Evolutionary conservation across 2,113 vertebrate species (phyloP), one percentile per base, ranked within the genome.

Genomic region (Hylia prasina): DNA sequence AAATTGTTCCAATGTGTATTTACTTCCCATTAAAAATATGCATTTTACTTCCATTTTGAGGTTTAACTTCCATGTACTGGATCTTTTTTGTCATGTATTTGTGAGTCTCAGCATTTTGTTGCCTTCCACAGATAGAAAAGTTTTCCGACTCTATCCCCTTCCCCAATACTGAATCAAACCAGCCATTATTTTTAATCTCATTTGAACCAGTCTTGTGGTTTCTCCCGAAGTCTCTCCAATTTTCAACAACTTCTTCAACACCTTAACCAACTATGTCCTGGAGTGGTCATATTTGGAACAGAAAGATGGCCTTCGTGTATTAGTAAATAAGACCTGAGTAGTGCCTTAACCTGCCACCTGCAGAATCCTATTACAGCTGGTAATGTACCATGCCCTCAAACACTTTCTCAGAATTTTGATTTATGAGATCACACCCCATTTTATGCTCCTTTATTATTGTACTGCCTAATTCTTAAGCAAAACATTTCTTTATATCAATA

Each of bases 141-240:
- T 78, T 73, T 90, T 77, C 40, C 0, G 0, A 21, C 13, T n/a
- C 19, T 6, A 14, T 5, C 0, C 11, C 1, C 9, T 9, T 12
- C 10, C 5, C 1, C 0, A 60, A 6, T 9, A 72, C 25, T 71
- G 19, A 86, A 69, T 20, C 17, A 79, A 81, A 54, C 6, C 1
- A 2, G 18, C 3, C 17, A 28, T 47, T 58, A 50, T 27, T 73
- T 73, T 83, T 64, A 42, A 12, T 56, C 47, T 66, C 10, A 69
- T 58, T 14, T 81, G 42, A 93, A 31, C 12, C 51, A 53, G 21
- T 58, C 28, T 72, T 70, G 18, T 28, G 15, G 13, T 11, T 71
- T 78, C 30, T 78, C 39, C 25, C 4, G 15, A 78, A 78, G 11
- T 12, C 13, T 89, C 37, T 30, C 22, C 8, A 73, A 11, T 78